Conservation (phyloP, 2,797 vertebrate species). For the Xyrichtys novacula region DNA sequence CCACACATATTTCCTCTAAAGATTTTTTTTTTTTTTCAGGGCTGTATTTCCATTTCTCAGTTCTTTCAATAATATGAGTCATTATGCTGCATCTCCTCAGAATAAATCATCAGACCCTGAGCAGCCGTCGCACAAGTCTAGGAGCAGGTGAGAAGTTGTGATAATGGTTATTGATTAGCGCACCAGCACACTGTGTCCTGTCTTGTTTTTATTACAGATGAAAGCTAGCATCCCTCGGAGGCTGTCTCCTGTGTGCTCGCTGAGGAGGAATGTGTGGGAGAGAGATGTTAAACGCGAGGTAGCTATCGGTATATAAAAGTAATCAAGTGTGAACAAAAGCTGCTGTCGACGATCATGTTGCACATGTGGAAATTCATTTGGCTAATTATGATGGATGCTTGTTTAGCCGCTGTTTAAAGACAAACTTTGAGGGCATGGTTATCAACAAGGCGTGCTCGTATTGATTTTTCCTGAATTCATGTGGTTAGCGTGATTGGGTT, state of each 20-base stretch:
- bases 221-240: conserved; percentile 49
- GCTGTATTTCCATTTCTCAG: conserved; percentile 25
- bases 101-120: conserved; percentile 54
- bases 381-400: conserved; percentile 70
- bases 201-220: conserved; percentile 69
- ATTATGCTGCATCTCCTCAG: conserved; percentile 25
- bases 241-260: conserved; percentile 33
- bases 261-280: conserved; percentile 63
- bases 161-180: conserved; percentile 76
- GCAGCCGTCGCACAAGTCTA: conserved; percentile 17
- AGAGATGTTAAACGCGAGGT: conserved; percentile 61
- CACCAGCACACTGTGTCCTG: conserved; percentile 55
- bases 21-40: conserved; percentile 2
- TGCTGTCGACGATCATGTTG: conserved; percentile 63
- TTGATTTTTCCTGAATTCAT: conserved; percentile 5
- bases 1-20: conserved; percentile 1
- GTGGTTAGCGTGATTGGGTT: conserved; percentile 20
- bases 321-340: conserved; percentile 68
- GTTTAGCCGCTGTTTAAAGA: conserved; percentile 32
- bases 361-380: conserved; percentile 65
- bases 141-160: conserved; percentile 68
- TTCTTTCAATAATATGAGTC: conserved; percentile 29
- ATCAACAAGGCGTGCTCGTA: conserved; percentile 43
- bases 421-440: conserved; percentile 28
- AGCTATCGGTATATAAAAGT: conserved; percentile 62